Evolutionary conservation across 2,888 invertebrate genomes (phyloP), one percentile per base, ranked within the genome.

Genomic region (Drosophila mettleri): DNA sequence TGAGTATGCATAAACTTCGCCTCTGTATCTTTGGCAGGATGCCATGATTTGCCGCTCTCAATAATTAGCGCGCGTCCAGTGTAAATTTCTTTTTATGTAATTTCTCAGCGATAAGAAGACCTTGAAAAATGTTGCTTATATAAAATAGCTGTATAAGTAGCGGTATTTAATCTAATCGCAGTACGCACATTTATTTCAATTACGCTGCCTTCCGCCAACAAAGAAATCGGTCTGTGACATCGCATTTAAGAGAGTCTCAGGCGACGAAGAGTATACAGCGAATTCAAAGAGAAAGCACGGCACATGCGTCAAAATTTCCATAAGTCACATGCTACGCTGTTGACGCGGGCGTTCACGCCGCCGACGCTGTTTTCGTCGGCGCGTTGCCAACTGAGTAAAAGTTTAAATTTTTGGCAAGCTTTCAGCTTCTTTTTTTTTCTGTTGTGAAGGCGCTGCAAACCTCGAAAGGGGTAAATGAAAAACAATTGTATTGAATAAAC

Each of bases 381-480:
- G 53, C 39, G 61, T 69, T 70, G 84, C 89, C 86, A 83, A 79
- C 57, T 72, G 68, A 74, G 58, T 54, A 60, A 74, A 73, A 77
- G 60, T 64, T 55, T 54, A 61, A 10, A 65, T 66, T 82, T 82
- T 74, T 77, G 83, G 80, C 83, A 85, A 71, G 65, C 68, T 38
- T 20, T 31, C 18, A 31, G 52, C 9, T 14, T 48, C 9, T 14
- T 48, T 43, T 22, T 41, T 49, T 34, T 33, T 38, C 33, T 53
- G 69, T 45, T 45, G 10, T 48, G 53, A 61, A 61, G 38, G 58
- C 41, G 39, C 38, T 43, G 51, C 66, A 69, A 85, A 78, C 89
- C 86, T 89, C 83, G 87, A 89, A 88, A 73, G 83, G 87, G 86
- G 73, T 78, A 83, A 88, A 84, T 89, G 86, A 88, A 88, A 84